Base-by-base conservation (phyloP, 1,140 invertebrate genomes). In the Sinella curviseta region DNA sequence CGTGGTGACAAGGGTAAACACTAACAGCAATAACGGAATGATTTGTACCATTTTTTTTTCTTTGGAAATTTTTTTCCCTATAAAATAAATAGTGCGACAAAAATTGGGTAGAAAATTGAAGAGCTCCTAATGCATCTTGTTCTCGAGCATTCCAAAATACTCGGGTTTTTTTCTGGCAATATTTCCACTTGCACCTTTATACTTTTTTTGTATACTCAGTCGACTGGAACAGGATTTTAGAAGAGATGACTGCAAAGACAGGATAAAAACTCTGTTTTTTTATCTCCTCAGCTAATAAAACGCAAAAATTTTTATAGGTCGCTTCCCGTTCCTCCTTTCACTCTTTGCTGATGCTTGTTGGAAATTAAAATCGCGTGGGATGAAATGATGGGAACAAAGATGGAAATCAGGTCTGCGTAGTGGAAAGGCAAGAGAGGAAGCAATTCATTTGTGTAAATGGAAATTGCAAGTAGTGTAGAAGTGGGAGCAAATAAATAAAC, bases 1-100 rank as follows among this genome's bases (percentile, higher is more conserved):
- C 14, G 24, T 8, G 24, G 4, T 16, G 16, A 17, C 4, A 8
- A 65, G 16, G 8, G 4, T n/a, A 16, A 65, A 65, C 4, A n/a
- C 4, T 8, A 65, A 65, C 14, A n/a, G 24, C 26, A 26, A 4
- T 17, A 65, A 17, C 26, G 57, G 57, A 65, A 65, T 65, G 57
- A 65, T 26, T 65, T 65, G 57, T 4, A 65, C 57, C 57, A 65
- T 65, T 65, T 65, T 65, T 65, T 26, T 65, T 12, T 48, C 20
- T 48, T 48, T 48, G 20, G n/a, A n/a, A n/a, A n/a, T n/a, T 48
- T 48, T 26, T 17, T 65, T 65, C 57, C 3, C 24, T 4, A 26
- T 65, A n/a, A n/a, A 48, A 48, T 12, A 48, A 48, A 48, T 48
- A 48, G 8, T 48, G 39, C 20, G 20, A 12, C 39, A 8, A 20